Percentiles rank a stretch among this genome's conserved stretches.
Conservation (phyloP, 1,140 invertebrate species). For the Galleria mellonella region DNA sequence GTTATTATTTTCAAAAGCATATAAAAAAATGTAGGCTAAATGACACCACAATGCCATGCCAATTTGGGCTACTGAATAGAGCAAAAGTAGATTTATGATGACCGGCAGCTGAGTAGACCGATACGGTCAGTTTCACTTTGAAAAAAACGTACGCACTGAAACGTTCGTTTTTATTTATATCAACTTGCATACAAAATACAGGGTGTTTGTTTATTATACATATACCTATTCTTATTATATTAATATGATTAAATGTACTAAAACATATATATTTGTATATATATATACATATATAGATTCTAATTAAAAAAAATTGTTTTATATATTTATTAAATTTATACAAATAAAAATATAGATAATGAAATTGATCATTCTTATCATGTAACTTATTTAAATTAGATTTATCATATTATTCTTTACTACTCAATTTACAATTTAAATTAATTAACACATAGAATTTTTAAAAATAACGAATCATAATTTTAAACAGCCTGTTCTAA, state of each 20-base stretch:
- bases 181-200: conserved; percentile 19
- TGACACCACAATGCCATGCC: background rate
- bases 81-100: conserved; percentile 33
- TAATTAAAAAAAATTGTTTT: too few relatives aligned
- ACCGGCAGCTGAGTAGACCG: conserved; percentile 32
- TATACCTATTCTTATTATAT: background rate
- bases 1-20: too few relatives aligned
- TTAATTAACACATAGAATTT: too few relatives aligned
- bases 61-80: conserved; percentile 26
- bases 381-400: too few relatives aligned
- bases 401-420: too few relatives aligned
- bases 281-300: too few relatives aligned
- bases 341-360: too few relatives aligned
- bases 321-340: too few relatives aligned
- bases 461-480: background rate
- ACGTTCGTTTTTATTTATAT: conserved; percentile 51
- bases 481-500: background rate
- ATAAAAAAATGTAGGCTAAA: too few relatives aligned
- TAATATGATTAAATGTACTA: background rate
- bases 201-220: conserved; percentile 2
- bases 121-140: conserved; percentile 9
- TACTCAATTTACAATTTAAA: too few relatives aligned
- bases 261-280: too few relatives aligned
- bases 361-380: too few relatives aligned
- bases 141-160: conserved; percentile 20